Conservation (phyloP, 2,797 vertebrate genomes). For the Ptychobarbus kaznakovi region DNA sequence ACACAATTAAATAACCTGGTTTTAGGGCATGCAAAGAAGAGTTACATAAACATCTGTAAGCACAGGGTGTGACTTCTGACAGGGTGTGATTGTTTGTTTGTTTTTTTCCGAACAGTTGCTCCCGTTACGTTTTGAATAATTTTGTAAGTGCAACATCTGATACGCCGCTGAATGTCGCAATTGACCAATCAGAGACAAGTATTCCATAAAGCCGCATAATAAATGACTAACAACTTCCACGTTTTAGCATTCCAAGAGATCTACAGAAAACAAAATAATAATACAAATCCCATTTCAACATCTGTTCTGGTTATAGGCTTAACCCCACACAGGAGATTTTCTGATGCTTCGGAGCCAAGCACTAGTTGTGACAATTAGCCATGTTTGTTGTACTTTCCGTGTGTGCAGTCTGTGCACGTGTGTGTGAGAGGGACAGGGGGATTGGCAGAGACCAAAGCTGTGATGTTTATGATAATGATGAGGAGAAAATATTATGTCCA, state of each 20-base stretch:
- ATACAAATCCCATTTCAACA: neutral
- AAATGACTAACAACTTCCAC: neutral
- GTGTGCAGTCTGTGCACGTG: neutral
- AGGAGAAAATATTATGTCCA: constrained; percentile 32
- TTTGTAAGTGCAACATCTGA: neutral
- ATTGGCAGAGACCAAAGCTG: constrained; percentile 27
- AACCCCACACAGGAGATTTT: neutral
- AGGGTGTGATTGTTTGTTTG: neutral
- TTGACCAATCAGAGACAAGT: neutral
- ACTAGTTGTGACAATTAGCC: constrained; percentile 44
- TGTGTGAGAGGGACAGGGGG: neutral
- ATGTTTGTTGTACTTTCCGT: constrained; percentile 32
- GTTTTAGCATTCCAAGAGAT: neutral
- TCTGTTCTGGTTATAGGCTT: constrained; percentile 13
- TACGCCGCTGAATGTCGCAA: neutral
- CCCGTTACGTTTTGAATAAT: neutral
- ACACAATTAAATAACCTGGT: constrained; percentile 35
- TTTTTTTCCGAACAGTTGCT: neutral
- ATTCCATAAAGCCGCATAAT: neutral
- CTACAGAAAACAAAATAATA: neutral
- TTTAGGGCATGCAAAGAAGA: constrained; percentile 1
- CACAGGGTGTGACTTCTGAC: neutral
- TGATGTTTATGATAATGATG: constrained; percentile 43
- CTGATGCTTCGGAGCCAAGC: constrained; percentile 3
- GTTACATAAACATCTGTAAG: constrained; percentile 19